phyloP scores from a whole-genome alignment of 2,113 vertebrate genomes.

The Girardinichthys multiradiatus region DNA sequence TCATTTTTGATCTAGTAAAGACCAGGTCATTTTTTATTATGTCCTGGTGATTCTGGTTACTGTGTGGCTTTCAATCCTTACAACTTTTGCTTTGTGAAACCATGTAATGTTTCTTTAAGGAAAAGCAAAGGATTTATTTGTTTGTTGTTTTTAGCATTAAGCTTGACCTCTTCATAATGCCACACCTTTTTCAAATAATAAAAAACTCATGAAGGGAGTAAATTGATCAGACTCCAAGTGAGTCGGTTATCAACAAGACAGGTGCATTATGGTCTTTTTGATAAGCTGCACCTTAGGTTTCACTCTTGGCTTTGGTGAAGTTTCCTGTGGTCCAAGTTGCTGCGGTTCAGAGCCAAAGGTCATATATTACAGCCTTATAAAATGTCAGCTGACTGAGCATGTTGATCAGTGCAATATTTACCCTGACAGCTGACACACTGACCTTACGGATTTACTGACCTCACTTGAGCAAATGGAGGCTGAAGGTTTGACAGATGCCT shows the following conservation, averaged over 20 bases:
- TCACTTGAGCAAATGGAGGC: neutral
- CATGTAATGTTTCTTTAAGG: neutral
- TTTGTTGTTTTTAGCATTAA: neutral
- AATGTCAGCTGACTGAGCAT: neutral
- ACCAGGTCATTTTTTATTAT: too few species aligned
- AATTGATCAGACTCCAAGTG: neutral
- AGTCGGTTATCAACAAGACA: neutral
- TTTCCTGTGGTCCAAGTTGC: neutral
- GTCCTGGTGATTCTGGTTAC: too few species aligned
- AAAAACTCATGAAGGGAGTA: neutral
- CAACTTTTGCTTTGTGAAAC: neutral
- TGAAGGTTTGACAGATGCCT: neutral
- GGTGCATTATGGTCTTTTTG: neutral
- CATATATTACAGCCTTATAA: neutral
- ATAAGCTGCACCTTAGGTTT: neutral
- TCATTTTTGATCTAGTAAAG: too few species aligned
- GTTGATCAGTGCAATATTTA: neutral
- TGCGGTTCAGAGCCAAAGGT: neutral
- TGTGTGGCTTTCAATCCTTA: too few species aligned
- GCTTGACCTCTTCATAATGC: neutral
- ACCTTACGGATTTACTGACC: neutral
- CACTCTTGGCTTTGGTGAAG: neutral
- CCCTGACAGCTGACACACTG: neutral
- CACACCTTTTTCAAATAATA: neutral
- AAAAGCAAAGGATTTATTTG: neutral